Base-by-base conservation (phyloP, 2,888 invertebrate species). In the Calameuta filiformis region DNA sequence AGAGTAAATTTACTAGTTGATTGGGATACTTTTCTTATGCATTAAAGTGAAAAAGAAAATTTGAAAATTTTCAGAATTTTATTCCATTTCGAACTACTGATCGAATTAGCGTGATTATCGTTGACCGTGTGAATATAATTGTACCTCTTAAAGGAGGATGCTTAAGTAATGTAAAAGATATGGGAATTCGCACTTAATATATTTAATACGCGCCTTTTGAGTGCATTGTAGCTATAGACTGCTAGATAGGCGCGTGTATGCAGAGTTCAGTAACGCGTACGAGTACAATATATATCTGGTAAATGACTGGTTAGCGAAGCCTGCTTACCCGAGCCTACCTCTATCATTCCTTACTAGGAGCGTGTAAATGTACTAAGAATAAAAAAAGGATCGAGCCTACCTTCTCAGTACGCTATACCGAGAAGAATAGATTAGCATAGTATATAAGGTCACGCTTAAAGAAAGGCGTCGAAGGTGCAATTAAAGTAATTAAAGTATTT, bases 401-500 rank as follows among this genome's bases (percentile, higher is more conserved):
- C 56, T 56, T 56, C 23, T 56, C 56, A 56, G 56, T 56, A 56
- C 6, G 56, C 23, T 56, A 56, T 23, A 23, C 23, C 56, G 56
- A 56, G 56, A 23, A 56, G 56, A 56, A 56, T 56, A 23, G 56
- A 56, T 56, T 56, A 56, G 56, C 56, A 56, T 56, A 56, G 56
- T 56, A 56, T 56, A 56, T 56, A 56, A 56, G 23, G 23, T 56
- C 56, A 56, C 56, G 56, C 56, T 56, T 56, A 56, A 77, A 82
- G 79, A 86, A 83, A 87, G 86, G 88, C 87, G 87, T 85, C 85
- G 84, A 84, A 83, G 86, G 83, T 83, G 86, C 85, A 87, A 89
- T 89, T 89, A 89, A 89, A 87, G 86, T 89, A 89, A 90, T 89
- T 88, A 87, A 89, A 89, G 87, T 87, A 87, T 88, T 88, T 84